These are phyloP conservation scores for Hydrotaea cyrtoneurina DNA, from an alignment of 2,888 invertebrate genomes.

Conservation along the genomic window DNA sequence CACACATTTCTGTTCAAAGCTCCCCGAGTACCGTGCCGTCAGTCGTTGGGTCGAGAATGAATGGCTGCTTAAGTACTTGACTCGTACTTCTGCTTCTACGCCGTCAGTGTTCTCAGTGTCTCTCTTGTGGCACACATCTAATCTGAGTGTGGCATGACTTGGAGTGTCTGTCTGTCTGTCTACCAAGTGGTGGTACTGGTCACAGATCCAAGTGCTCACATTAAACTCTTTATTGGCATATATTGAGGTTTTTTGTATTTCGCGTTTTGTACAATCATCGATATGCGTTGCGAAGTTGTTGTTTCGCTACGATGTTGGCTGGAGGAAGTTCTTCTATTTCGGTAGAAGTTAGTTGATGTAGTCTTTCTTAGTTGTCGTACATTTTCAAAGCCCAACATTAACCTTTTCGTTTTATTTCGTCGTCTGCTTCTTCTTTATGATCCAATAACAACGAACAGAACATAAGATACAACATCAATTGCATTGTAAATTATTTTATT, in stretches of 20 bases:
- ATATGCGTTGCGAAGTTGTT: conserved; percentile 7
- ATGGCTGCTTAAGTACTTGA: conserved; percentile 20
- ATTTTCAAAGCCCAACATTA: conserved; percentile 24
- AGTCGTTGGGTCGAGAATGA: conserved; percentile 7
- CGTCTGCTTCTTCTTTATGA: conserved; percentile 37
- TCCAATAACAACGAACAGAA: conserved; percentile 42
- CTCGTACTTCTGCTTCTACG: no score
- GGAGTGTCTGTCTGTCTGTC: neutral
- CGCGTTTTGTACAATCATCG: neutral
- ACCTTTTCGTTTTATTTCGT: conserved; percentile 42
- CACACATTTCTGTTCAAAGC: neutral
- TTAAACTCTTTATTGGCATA: conserved; percentile 53
- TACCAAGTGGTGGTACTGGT: neutral
- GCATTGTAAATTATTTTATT: conserved; percentile 10
- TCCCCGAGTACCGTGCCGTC: neutral
- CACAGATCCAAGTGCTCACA: conserved; percentile 8
- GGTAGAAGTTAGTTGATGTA: no score
- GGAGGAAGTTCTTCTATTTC: neutral
- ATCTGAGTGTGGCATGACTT: neutral
- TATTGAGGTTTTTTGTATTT: conserved; percentile 39
- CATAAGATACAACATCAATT: conserved; percentile 4
- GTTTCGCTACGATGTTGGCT: no score
- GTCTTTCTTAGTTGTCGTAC: no score
- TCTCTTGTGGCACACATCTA: neutral
- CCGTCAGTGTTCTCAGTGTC: no score